Conservation (phyloP, 2,113 vertebrate genomes). For the Jaculus jaculus region DNA sequence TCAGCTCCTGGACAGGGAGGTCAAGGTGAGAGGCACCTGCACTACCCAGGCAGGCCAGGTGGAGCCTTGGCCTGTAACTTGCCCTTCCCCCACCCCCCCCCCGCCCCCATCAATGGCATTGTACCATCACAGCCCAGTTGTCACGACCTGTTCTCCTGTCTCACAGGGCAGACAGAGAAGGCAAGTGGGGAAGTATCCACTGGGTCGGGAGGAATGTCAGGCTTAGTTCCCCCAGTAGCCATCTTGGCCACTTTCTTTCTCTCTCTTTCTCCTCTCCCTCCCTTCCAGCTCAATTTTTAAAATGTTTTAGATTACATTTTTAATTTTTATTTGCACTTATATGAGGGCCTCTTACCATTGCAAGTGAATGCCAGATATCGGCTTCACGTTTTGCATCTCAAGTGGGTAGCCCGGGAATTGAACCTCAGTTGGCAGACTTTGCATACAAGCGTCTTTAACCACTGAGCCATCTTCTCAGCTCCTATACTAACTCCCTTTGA, state of each 20-base stretch:
- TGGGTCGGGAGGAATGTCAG: background rate
- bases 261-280: too few species aligned
- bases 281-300: background rate
- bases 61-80: too few species aligned
- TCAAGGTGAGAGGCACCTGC: background rate
- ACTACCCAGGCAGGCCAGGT: background rate
- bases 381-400: too few species aligned
- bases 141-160: background rate
- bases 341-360: background rate
- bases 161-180: background rate
- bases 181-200: background rate
- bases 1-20: background rate
- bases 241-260: background rate
- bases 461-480: too few species aligned
- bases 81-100: too few species aligned
- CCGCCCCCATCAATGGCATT: fast-evolving
- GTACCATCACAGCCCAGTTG: background rate
- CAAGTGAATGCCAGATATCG: too few species aligned
- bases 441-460: too few species aligned
- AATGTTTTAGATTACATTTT: background rate
- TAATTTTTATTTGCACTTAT: too few species aligned
- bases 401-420: too few species aligned
- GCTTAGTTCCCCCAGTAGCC: fast-evolving
- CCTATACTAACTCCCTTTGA: too few species aligned
- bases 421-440: too few species aligned